phyloP scores from a whole-genome alignment of 1,140 invertebrate genomes.

The Apis cerana region DNA sequence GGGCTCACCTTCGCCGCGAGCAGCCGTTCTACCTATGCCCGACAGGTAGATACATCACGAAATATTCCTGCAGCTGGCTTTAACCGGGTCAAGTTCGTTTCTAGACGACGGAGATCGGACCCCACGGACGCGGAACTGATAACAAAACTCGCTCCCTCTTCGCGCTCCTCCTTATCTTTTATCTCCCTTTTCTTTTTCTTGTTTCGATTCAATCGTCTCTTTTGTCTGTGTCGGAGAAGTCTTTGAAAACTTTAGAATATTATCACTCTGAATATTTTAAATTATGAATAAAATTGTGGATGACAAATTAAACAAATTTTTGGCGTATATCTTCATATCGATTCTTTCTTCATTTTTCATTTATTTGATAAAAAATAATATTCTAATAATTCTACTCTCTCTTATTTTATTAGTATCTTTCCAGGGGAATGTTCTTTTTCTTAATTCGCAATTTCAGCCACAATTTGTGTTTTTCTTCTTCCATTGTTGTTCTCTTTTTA shows the following conservation, averaged over 20 bases:
- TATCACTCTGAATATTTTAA: too few relatives aligned
- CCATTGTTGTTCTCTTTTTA: too few relatives aligned
- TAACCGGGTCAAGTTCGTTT: constrained; percentile 58
- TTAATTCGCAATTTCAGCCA: too few relatives aligned
- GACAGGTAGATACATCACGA: constrained; percentile 45
- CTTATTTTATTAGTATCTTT: too few relatives aligned
- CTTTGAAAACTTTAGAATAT: background rate
- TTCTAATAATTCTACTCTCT: too few relatives aligned
- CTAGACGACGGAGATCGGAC: constrained; percentile 3
- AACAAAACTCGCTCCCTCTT: constrained; percentile 26
- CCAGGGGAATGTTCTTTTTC: too few relatives aligned
- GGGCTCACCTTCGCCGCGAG: constrained; percentile 30
- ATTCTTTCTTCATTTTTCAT: too few relatives aligned
- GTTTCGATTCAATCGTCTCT: background rate
- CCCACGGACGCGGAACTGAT: constrained; percentile 50
- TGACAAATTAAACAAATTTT: too few relatives aligned
- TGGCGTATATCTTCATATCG: too few relatives aligned
- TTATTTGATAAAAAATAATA: too few relatives aligned
- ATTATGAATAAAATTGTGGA: too few relatives aligned
- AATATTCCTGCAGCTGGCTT: constrained; percentile 42
- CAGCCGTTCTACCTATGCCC: constrained; percentile 42
- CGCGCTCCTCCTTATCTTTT: background rate
- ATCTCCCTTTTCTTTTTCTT: background rate
- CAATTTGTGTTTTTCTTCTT: too few relatives aligned
- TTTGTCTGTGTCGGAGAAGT: background rate